Percentiles rank a stretch among this genome's conserved stretches.
These are phyloP conservation scores for Lamellibrachia satsuma DNA, from an alignment of 2,888 invertebrate species.

Conservation along the genomic window DNA sequence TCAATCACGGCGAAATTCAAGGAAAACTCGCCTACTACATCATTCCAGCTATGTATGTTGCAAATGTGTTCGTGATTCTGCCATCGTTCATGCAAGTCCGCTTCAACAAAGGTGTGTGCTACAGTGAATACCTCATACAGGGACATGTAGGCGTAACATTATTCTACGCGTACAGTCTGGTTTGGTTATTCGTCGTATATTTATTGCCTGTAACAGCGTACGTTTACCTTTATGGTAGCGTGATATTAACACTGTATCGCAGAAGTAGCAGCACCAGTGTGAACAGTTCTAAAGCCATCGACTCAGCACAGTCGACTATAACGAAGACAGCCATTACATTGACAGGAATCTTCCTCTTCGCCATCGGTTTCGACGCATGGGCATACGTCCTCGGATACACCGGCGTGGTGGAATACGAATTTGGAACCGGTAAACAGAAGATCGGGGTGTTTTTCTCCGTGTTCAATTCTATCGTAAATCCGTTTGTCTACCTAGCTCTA, in stretches of 20 bases:
- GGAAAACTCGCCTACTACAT: background rate
- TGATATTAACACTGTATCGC: background rate
- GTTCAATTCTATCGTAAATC: slow-evolving; percentile 21
- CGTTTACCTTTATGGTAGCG: slow-evolving; percentile 20
- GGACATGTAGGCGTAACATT: background rate
- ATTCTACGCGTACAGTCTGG: background rate
- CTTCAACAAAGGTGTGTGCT: background rate
- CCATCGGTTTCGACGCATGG: slow-evolving; percentile 25
- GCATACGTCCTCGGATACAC: slow-evolving; percentile 22
- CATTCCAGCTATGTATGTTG: background rate
- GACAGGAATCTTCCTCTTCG: slow-evolving; percentile 19
- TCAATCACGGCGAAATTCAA: slow-evolving; percentile 14
- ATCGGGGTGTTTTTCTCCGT: slow-evolving; percentile 23
- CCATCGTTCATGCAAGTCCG: slow-evolving; percentile 8
- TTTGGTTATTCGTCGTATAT: slow-evolving; percentile 19
- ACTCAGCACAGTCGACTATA: slow-evolving; percentile 11
- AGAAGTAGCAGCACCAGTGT: background rate
- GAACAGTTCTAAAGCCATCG: background rate
- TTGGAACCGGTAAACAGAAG: slow-evolving; percentile 21
- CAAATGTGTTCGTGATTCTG: background rate
- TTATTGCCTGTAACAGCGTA: background rate
- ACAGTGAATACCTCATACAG: background rate
- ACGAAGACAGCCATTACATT: slow-evolving; percentile 21
- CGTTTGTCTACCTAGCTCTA: slow-evolving; percentile 14
- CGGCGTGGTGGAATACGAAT: slow-evolving; percentile 18